A percentile compares a stretch with the other conserved stretches of the same genome.
phyloP scores from a whole-genome alignment of 2,888 invertebrate species.

The Oscheius sp. region DNA sequence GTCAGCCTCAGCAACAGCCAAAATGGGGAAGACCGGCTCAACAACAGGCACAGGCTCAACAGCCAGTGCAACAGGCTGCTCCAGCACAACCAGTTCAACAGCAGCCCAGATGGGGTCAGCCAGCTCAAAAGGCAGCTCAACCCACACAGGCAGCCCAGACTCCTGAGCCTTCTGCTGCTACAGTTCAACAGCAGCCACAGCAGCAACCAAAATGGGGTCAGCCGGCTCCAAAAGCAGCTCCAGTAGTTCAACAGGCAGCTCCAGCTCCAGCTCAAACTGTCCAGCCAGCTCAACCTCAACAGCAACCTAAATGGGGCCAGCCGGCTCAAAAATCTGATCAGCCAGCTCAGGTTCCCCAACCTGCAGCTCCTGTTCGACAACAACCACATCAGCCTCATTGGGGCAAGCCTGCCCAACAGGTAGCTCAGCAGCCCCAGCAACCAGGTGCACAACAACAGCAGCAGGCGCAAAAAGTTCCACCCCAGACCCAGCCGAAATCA shows the following conservation, averaged over 20 bases:
- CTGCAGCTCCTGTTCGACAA: background rate
- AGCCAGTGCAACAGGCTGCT: background rate
- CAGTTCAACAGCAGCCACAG: conserved; percentile 27
- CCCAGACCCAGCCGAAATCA: conserved; percentile 21
- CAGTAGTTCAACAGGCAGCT: background rate
- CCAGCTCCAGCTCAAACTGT: conserved; percentile 3
- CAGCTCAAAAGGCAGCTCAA: conserved; percentile 31
- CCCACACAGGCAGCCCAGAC: background rate
- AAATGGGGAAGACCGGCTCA: background rate
- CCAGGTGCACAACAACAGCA: conserved; percentile 27
- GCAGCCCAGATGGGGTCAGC: conserved; percentile 29
- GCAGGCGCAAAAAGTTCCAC: background rate
- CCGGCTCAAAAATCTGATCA: conserved; percentile 2
- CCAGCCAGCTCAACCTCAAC: background rate
- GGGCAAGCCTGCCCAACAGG: conserved; percentile 13
- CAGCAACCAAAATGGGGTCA: conserved; percentile 16
- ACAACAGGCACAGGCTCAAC: conserved; percentile 3
- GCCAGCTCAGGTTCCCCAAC: background rate
- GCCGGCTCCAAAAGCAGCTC: conserved; percentile 1
- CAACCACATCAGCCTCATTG: conserved; percentile 4
- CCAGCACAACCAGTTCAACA: conserved; percentile 17
- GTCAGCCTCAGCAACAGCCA: conserved; percentile 5
- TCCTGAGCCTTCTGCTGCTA: background rate
- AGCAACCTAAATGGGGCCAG: conserved; percentile 7
- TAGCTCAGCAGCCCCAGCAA: background rate